A percentile compares a stretch with the other conserved stretches of the same genome.
phyloP scores from a whole-genome alignment of 2,888 invertebrate species.

The Diogma glabrata region DNA sequence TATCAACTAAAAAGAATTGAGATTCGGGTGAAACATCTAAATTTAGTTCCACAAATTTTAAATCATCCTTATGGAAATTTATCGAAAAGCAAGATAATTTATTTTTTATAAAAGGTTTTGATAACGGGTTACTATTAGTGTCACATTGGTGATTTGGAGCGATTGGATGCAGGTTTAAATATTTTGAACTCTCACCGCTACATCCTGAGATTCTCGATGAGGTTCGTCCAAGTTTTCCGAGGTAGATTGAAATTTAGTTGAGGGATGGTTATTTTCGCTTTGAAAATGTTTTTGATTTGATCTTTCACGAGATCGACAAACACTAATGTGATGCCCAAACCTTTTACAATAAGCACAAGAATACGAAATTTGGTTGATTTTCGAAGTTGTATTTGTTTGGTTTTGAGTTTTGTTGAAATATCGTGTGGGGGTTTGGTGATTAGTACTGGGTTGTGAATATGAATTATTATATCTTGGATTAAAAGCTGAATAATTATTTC shows the following conservation, averaged over 20 bases:
- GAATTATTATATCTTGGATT: no score
- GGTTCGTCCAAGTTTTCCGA: not conserved
- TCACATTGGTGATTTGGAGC: not conserved
- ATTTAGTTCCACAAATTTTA: not conserved
- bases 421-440: no score
- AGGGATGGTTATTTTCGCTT: not conserved
- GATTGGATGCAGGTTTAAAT: not conserved
- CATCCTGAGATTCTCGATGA: not conserved
- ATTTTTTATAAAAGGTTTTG: not conserved
- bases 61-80: not conserved
- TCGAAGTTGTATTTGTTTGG: no score
- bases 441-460: no score
- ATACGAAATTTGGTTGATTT: not conserved
- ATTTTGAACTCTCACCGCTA: not conserved
- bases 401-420: no score
- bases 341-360: not conserved
- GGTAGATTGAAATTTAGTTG: no score
- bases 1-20: constrained; percentile 14
- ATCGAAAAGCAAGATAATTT: not conserved
- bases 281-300: not conserved
- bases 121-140: not conserved
- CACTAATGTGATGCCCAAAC: not conserved
- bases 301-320: not conserved
- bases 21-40: no score
- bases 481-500: not conserved